A percentile compares a stretch with the other conserved stretches of the same genome.
Conservation (phyloP, 2,797 vertebrate species). For the Falco novaeseelandiae region DNA sequence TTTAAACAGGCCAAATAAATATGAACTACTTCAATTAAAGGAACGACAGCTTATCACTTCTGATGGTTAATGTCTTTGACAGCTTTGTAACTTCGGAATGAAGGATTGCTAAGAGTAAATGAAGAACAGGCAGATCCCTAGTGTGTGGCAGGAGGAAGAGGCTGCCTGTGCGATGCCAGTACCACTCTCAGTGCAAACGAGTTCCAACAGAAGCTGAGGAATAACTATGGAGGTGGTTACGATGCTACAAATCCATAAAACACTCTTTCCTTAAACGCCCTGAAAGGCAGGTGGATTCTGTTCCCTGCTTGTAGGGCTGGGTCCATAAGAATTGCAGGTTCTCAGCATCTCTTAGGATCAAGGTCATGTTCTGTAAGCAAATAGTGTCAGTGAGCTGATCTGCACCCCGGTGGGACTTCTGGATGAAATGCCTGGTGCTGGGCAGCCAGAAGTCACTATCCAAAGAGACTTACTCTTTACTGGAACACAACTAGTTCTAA, state of each 20-base stretch:
- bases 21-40: constrained; percentile 3
- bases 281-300: neutral
- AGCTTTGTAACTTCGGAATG: constrained; percentile 5
- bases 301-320: neutral
- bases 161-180: neutral
- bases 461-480: neutral
- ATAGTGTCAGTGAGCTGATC: neutral
- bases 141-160: neutral
- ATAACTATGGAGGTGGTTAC: neutral
- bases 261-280: neutral
- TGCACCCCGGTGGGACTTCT: neutral
- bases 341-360: neutral
- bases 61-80: neutral
- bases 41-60: constrained; percentile 26
- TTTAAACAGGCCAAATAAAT: constrained; percentile 2
- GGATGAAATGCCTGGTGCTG: constrained; percentile 49
- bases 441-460: constrained; percentile 28
- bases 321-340: neutral
- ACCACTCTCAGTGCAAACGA: neutral
- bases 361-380: neutral
- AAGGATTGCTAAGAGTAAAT: neutral
- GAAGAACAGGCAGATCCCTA: neutral
- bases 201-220: neutral
- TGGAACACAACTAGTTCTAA: neutral
- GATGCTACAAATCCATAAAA: neutral